phyloP scores from a whole-genome alignment of 2,797 vertebrate genomes.

The Pelodytes ibericus region DNA sequence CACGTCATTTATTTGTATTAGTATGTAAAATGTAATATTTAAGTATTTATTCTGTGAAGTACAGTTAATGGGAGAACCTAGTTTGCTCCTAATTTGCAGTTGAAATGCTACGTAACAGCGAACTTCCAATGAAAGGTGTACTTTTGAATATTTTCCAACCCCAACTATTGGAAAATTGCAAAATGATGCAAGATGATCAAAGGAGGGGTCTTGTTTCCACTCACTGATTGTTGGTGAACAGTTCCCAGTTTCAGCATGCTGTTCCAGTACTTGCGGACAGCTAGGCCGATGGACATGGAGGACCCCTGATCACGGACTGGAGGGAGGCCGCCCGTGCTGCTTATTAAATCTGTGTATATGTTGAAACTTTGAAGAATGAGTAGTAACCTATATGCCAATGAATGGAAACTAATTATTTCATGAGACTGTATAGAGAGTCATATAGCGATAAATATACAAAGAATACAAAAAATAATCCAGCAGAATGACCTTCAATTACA shows the following conservation, averaged over 20 bases:
- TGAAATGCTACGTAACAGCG: no score
- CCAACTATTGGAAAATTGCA: no score
- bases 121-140: not conserved
- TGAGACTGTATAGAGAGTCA: no score
- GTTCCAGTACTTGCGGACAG: conserved; percentile 82
- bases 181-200: not conserved
- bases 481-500: no score
- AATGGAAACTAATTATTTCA: no score
- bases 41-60: no score
- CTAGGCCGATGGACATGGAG: conserved; percentile 84
- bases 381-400: conserved; percentile 77
- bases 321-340: conserved; percentile 57
- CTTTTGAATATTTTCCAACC: not conserved
- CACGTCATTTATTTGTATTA: no score
- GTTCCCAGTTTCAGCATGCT: conserved; percentile 75
- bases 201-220: conserved; percentile 54
- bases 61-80: no score
- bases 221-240: conserved; percentile 59
- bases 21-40: no score
- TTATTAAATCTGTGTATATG: conserved; percentile 71
- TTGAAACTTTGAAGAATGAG: conserved; percentile 90
- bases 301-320: conserved; percentile 58
- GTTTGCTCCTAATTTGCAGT: no score
- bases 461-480: no score
- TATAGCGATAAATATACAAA: no score